phyloP scores from a whole-genome alignment of 1,140 invertebrate species.

The Acromyrmex echinatior region DNA sequence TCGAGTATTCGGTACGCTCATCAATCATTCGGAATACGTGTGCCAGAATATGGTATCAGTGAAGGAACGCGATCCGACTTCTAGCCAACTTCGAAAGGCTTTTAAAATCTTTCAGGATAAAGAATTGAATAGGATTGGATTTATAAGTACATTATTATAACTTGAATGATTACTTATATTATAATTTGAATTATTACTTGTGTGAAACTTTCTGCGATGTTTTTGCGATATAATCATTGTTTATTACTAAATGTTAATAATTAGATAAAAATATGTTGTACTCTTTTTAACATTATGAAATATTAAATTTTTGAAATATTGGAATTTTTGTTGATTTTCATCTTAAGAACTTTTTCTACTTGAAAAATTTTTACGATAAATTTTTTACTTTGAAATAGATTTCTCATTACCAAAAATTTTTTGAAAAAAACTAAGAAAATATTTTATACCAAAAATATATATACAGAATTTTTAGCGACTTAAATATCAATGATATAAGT shows the following conservation, averaged over 20 bases:
- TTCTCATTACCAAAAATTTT: background rate
- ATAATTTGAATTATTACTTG: background rate
- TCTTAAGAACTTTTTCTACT: background rate
- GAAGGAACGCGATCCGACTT: conserved; percentile 40
- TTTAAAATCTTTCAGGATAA: conserved; percentile 1
- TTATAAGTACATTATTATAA: conserved; percentile 2
- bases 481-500: conserved; percentile 9
- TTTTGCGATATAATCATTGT: background rate
- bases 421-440: background rate
- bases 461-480: background rate
- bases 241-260: background rate
- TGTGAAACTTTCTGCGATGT: background rate
- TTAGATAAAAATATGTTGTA: background rate
- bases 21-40: conserved; percentile 44
- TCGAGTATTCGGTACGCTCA: conserved; percentile 32
- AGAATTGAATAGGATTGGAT: conserved; percentile 1
- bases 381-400: conserved; percentile 11
- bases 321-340: background rate
- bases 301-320: background rate
- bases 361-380: background rate
- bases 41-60: conserved; percentile 19
- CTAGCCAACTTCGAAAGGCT: conserved; percentile 14
- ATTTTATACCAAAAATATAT: conserved; percentile 6
- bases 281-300: background rate
- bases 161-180: background rate